phyloP scores from a whole-genome alignment of 2,888 invertebrate genomes.

The Hybos culiciformis region DNA sequence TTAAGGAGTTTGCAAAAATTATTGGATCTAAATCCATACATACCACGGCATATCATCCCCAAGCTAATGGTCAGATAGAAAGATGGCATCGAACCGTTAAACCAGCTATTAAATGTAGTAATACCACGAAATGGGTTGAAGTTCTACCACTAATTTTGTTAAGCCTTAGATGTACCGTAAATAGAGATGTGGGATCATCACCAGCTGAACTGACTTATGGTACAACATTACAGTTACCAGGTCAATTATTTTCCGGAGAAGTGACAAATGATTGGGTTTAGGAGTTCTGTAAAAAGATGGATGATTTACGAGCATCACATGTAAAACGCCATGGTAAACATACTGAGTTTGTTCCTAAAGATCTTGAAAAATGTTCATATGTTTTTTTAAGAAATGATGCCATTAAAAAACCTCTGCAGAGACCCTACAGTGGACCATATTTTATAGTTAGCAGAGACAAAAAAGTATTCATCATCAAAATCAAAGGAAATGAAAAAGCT shows the following conservation, averaged over 20 bases:
- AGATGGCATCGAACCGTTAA: constrained; percentile 29
- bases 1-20: constrained; percentile 17
- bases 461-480: not conserved
- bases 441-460: not conserved
- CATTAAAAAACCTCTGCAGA: not conserved
- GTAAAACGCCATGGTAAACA: not conserved
- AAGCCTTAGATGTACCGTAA: constrained; percentile 19
- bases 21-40: constrained; percentile 17
- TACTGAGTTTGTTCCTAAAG: not conserved
- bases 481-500: not conserved
- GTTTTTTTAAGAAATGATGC: not conserved
- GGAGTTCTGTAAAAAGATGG: too few relatives aligned
- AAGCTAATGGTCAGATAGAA: constrained; percentile 29
- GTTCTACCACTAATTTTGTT: constrained; percentile 22
- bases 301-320: too few relatives aligned
- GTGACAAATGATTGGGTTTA: not conserved
- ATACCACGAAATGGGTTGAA: not conserved
- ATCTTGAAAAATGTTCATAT: not conserved
- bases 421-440: not conserved
- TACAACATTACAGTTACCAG: constrained; percentile 17
- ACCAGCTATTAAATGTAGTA: not conserved
- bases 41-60: constrained; percentile 26
- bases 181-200: constrained; percentile 18
- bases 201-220: constrained; percentile 23
- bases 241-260: not conserved